Percentiles rank a stretch among this genome's conserved stretches.
phyloP scores from a whole-genome alignment of 1,140 invertebrate species.

The Callitettix versicolor region DNA sequence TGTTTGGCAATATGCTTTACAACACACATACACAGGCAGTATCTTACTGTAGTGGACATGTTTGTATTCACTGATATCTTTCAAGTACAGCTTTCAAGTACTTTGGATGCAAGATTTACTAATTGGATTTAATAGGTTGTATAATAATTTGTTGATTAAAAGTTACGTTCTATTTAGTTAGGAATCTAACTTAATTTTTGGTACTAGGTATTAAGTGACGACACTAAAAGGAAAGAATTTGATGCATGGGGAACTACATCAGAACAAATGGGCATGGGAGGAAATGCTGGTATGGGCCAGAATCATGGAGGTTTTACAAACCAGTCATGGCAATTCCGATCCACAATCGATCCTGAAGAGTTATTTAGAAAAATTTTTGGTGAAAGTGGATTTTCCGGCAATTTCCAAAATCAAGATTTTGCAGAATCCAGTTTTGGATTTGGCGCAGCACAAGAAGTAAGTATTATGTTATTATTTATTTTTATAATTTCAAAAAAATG shows the following conservation, averaged over 20 bases:
- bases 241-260: conserved; percentile 85
- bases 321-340: conserved; percentile 71
- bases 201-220: conserved; percentile 75
- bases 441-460: conserved; percentile 81
- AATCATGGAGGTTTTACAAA: conserved; percentile 45
- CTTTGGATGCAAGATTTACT: no score
- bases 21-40: no score
- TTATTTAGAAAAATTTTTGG: conserved; percentile 87
- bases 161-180: no score
- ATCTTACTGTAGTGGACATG: no score
- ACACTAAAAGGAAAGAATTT: conserved; percentile 83
- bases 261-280: conserved; percentile 68
- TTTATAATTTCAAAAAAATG: no score
- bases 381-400: conserved; percentile 52
- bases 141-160: no score
- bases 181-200: no score
- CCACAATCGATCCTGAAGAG: conserved; percentile 89
- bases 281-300: conserved; percentile 26
- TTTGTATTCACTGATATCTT: no score
- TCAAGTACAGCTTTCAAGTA: no score
- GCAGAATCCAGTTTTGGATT: conserved; percentile 79
- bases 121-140: no score
- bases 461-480: no score
- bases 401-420: conserved; percentile 59
- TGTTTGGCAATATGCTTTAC: no score